Evolutionary conservation across 2,113 vertebrate species (phyloP), one percentile per base, ranked within the genome.

Genomic region (Nyctibius bracteatus): DNA sequence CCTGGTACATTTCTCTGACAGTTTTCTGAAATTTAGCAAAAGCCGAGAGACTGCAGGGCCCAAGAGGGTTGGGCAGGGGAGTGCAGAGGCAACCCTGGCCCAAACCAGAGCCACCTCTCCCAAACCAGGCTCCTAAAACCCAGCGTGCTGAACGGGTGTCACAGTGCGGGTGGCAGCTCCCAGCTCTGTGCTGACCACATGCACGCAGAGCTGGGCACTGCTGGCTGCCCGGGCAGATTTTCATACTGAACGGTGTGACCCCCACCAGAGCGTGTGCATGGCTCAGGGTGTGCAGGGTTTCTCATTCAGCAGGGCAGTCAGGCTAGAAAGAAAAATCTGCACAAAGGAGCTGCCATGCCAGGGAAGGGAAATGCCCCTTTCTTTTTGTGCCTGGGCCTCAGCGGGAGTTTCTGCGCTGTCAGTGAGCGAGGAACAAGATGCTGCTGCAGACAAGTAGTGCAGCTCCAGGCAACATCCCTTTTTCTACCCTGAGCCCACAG

Each of bases 151-250:
- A 63, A 24, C 43, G 19, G 66, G 30, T 74, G 52, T 44, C 23
- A 9, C 0, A 0, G 58, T 12, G 12, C 46, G 44, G 33, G 39
- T 3, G 1, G 43, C 66, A 83, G 66, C 62, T 83, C 62, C 52
- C 80, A 33, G 30, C 62, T 59, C 46, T 8, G 20, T 23, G 44
- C 71, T 84, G 72, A 3, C 31, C 12, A 22, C 30, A 6, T 2
- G 1, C 74, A 52, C 3, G 1, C 51, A 57, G 33, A 57, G 55
- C 41, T 0, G 0, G 75, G 67, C 44, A 18, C 17, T 0, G 1
- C 71, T 18, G 37, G 54, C 62, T 18, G 44, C 37, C 63, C 24
- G 1, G 4, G 30, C 54, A 72, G 52, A 20, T 35, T 25, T 49
- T 2, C 21, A 23, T 61, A 18, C 35, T 1, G 1, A 7, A 22